phyloP scores from a whole-genome alignment of 1,140 invertebrate species.

The Thaumetopoea pityocampa region DNA sequence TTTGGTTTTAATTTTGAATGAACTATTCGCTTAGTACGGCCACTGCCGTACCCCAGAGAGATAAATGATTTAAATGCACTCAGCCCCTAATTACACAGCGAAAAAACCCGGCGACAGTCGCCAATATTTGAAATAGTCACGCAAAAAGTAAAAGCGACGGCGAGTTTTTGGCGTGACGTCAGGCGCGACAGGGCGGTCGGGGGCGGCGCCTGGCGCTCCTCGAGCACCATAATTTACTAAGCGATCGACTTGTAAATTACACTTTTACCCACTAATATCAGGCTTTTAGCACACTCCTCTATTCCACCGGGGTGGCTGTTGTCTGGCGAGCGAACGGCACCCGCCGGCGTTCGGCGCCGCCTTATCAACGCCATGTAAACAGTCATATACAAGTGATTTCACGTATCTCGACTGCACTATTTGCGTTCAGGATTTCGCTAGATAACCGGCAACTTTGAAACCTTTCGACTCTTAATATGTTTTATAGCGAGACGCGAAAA shows the following conservation, averaged over 20 bases:
- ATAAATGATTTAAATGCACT: conserved; percentile 58
- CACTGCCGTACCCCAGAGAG: too few species aligned
- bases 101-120: conserved; percentile 71
- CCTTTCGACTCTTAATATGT: conserved; percentile 12
- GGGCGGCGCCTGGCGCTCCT: conserved; percentile 55
- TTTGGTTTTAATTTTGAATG: too few species aligned
- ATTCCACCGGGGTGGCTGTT: conserved; percentile 42
- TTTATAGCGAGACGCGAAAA: conserved; percentile 12
- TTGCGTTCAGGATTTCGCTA: conserved; percentile 59
- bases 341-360: conserved; percentile 68
- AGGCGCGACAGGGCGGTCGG: conserved; percentile 64
- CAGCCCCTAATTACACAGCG: conserved; percentile 60
- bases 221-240: conserved; percentile 33
- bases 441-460: conserved; percentile 36
- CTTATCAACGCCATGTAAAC: conserved; percentile 64
- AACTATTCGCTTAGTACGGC: too few species aligned
- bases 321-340: conserved; percentile 53
- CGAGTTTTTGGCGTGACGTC: conserved; percentile 58
- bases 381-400: conserved; percentile 61
- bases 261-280: conserved; percentile 49
- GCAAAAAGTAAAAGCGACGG: conserved; percentile 61
- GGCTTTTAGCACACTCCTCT: conserved; percentile 61
- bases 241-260: conserved; percentile 47
- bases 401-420: conserved; percentile 48
- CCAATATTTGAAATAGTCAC: conserved; percentile 63